phyloP scores from a whole-genome alignment of 2,797 vertebrate genomes.

The Phoxinus dragarum region DNA sequence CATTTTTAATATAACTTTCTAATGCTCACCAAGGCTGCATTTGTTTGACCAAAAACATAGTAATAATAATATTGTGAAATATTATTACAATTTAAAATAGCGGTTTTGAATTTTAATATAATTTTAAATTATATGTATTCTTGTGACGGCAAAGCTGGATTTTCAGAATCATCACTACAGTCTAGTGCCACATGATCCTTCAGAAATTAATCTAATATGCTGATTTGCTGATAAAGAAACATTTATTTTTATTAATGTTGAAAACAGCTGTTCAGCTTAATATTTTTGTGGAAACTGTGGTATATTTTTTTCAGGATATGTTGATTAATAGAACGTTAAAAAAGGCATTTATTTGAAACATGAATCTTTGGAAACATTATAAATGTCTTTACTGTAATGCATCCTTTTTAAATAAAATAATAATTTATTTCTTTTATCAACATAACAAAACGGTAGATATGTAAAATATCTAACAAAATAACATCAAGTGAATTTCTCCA shows the following conservation, averaged over 20 bases:
- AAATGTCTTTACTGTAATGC: not conserved
- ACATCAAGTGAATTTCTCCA: not conserved
- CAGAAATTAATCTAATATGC: not conserved
- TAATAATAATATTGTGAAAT: not conserved
- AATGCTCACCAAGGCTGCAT: not conserved
- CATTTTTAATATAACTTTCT: not conserved
- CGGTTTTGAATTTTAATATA: not conserved
- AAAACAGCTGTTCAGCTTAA: not conserved
- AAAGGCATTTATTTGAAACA: not conserved
- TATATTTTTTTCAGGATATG: not conserved
- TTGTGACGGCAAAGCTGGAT: not conserved
- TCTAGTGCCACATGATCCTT: not conserved
- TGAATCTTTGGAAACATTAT: not conserved
- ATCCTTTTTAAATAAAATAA: not conserved
- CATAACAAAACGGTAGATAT: not conserved
- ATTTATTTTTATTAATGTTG: not conserved
- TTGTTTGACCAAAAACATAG: not conserved
- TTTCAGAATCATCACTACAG: not conserved
- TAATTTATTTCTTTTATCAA: not conserved
- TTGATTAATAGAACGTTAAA: not conserved
- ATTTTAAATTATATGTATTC: not conserved
- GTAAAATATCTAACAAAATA: not conserved
- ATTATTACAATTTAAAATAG: not conserved
- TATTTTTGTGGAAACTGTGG: not conserved
- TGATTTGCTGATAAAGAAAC: not conserved